Conservation (phyloP, 2,113 vertebrate genomes). For the Anguilla rostrata region DNA sequence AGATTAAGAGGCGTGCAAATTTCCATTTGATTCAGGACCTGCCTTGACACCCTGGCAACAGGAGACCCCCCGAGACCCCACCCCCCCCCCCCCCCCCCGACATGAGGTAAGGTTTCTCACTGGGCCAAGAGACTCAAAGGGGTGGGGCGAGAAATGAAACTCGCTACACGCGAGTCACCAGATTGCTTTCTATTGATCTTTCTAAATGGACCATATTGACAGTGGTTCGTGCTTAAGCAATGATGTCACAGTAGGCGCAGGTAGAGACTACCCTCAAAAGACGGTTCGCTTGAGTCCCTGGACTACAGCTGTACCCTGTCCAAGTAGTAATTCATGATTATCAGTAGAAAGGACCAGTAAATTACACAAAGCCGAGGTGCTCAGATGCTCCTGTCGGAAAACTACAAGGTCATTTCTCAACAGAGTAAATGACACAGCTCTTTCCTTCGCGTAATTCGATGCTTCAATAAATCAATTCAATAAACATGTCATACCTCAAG, state of each 20-base stretch:
- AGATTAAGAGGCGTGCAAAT: conserved; percentile 17
- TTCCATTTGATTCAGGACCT: background rate
- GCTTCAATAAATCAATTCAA: background rate
- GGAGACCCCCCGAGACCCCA: too few species aligned
- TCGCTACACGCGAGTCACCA: background rate
- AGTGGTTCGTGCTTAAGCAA: background rate
- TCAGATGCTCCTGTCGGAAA: background rate
- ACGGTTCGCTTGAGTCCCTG: background rate
- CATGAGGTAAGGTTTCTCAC: conserved; percentile 54
- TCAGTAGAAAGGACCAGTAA: background rate
- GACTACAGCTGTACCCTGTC: background rate
- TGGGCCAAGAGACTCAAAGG: conserved; percentile 75
- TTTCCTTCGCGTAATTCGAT: background rate
- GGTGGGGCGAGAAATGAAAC: conserved; percentile 42
- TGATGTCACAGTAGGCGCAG: conserved; percentile 18
- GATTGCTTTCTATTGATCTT: conserved; percentile 40
- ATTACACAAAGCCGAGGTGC: background rate
- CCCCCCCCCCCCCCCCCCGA: background rate
- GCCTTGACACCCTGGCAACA: background rate
- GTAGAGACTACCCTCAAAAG: background rate
- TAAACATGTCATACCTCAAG: background rate
- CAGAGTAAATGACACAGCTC: background rate
- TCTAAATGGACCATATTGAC: background rate
- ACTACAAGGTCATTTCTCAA: background rate
- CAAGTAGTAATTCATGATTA: background rate